phyloP scores from a whole-genome alignment of 2,888 invertebrate genomes.

The Hetaerina titia region DNA sequence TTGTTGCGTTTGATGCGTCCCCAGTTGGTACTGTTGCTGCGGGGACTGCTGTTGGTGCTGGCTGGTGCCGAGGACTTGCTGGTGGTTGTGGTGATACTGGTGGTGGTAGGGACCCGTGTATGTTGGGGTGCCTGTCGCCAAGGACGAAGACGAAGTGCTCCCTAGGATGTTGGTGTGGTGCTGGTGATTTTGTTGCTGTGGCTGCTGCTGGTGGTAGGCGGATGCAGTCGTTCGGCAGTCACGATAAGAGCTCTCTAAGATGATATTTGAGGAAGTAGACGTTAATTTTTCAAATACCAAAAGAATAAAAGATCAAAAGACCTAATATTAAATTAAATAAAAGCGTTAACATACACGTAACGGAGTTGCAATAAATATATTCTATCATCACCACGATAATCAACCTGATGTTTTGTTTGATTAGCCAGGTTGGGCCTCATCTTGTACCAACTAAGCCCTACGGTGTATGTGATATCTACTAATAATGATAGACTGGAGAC shows the following conservation, averaged over 20 bases:
- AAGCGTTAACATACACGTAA: too few species aligned
- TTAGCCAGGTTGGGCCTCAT: too few species aligned
- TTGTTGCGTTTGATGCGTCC: constrained; percentile 62
- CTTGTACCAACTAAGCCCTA: too few species aligned
- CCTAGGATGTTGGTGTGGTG: constrained; percentile 63
- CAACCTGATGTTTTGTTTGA: too few species aligned
- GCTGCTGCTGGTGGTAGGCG: constrained; percentile 37
- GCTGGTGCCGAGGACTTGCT: constrained; percentile 33
- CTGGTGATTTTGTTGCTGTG: constrained; percentile 68
- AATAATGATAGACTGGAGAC: too few species aligned
- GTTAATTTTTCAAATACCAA: not conserved
- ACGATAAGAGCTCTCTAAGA: not conserved
- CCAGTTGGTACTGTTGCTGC: constrained; percentile 67
- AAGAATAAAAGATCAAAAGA: too few species aligned
- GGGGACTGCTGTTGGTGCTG: constrained; percentile 66
- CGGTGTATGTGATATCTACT: too few species aligned
- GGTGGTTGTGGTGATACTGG: constrained; percentile 31
- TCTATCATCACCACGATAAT: too few species aligned
- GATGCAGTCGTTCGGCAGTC: not conserved
- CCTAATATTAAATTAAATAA: too few species aligned
- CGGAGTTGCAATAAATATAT: too few species aligned
- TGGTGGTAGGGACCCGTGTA: constrained; percentile 71
- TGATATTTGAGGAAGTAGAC: not conserved
- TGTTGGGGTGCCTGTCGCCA: constrained; percentile 65
- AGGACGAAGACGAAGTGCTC: constrained; percentile 67